phyloP scores from a whole-genome alignment of 2,888 invertebrate genomes.

The Icerya purchasi region DNA sequence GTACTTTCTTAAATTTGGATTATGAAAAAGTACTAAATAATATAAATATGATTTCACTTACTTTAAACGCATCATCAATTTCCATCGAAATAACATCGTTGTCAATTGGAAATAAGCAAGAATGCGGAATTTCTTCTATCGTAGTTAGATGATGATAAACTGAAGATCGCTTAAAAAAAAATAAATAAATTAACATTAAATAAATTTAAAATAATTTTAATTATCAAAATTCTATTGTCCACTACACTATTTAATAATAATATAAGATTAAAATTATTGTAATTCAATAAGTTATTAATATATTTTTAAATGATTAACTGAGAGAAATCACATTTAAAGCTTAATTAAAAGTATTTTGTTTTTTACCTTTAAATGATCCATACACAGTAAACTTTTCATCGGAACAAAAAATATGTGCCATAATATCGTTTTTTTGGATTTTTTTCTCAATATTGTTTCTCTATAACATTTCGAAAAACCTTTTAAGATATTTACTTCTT shows the following conservation, averaged over 20 bases:
- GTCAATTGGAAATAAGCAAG: constrained; percentile 77
- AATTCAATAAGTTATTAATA: no score
- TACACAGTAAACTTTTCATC: constrained; percentile 62
- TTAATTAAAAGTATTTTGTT: no score
- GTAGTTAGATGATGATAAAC: constrained; percentile 53
- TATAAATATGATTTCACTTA: constrained; percentile 23
- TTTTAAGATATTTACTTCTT: no score
- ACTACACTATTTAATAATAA: no score
- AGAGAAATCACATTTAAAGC: no score
- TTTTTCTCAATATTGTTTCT: constrained; percentile 1
- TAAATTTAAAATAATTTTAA: no score
- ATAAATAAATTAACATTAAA: constrained; percentile 4
- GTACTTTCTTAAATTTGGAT: background rate
- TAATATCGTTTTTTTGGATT: constrained; percentile 2
- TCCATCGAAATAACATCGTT: constrained; percentile 86
- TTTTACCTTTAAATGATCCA: constrained; percentile 46
- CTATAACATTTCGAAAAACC: constrained; percentile 1
- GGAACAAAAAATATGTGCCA: constrained; percentile 76
- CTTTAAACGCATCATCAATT: constrained; percentile 51
- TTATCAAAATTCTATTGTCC: no score
- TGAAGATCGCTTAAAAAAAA: constrained; percentile 39
- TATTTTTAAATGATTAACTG: no score
- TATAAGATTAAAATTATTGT: no score
- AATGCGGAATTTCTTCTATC: constrained; percentile 55
- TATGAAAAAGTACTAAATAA: constrained; percentile 4